Evolutionary conservation across 2,797 vertebrate species (phyloP).

Genomic region (Scleropages formosus): DNA sequence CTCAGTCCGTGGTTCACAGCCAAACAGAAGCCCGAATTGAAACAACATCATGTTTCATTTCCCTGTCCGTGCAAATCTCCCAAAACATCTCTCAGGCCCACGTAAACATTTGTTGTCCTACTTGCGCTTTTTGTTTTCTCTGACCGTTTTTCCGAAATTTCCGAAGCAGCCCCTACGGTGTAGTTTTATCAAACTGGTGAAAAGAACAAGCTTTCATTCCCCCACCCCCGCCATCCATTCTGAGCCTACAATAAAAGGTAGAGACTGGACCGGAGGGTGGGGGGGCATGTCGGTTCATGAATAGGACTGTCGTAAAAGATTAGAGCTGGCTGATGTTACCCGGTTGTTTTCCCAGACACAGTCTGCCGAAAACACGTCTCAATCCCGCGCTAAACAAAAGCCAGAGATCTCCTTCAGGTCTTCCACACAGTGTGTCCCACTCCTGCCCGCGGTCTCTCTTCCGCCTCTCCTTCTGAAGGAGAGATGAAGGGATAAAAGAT

Average conservation of each 20-base stretch:
- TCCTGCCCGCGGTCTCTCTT: not conserved
- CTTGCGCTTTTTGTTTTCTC: not conserved
- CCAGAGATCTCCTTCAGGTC: not conserved
- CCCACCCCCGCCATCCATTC: not conserved
- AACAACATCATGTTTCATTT: too few relatives aligned
- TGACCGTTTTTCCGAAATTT: not conserved
- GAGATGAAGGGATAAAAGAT: conserved; percentile 29
- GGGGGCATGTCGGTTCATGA: not conserved
- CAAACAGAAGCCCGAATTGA: too few relatives aligned
- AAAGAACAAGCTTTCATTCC: conserved; percentile 15
- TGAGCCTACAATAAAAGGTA: conserved; percentile 1
- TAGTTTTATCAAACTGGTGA: not conserved
- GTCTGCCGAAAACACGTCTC: conserved; percentile 1
- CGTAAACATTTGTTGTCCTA: conserved; percentile 3
- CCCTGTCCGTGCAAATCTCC: too few relatives aligned
- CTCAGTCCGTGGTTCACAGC: too few relatives aligned
- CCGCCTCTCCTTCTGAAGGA: conserved; percentile 7
- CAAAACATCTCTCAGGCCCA: not conserved
- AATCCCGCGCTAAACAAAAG: not conserved
- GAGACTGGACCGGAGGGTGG: not conserved
- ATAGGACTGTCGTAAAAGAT: conserved; percentile 13
- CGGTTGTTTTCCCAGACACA: conserved; percentile 24
- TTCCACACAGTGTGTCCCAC: not conserved
- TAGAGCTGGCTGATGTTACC: conserved; percentile 11
- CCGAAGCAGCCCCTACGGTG: conserved; percentile 4